Conservation (phyloP, 2,888 invertebrate species). For the Hymenopus coronatus region DNA sequence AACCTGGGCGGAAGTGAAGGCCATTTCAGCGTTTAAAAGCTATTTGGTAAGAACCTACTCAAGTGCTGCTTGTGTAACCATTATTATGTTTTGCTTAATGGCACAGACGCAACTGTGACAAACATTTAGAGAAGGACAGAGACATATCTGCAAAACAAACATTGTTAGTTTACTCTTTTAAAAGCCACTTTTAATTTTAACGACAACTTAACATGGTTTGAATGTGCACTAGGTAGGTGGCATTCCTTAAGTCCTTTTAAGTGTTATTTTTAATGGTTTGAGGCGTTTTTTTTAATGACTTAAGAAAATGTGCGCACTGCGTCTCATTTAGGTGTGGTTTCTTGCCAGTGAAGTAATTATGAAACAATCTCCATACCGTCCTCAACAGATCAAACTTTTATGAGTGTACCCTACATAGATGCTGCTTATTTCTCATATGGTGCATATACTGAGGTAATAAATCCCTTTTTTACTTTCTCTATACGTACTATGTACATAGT, state of each 20-base stretch:
- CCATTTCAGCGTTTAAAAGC: conserved; percentile 32
- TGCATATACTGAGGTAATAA: too few species aligned
- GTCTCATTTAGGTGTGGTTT: background rate
- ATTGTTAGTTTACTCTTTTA: background rate
- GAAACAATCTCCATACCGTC: too few species aligned
- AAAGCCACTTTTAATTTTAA: background rate
- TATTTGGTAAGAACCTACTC: background rate
- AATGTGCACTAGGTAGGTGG: background rate
- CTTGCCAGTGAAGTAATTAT: background rate
- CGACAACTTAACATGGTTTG: background rate
- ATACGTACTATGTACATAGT: too few species aligned
- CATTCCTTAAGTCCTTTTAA: background rate
- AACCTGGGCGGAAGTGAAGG: background rate
- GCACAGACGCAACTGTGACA: background rate
- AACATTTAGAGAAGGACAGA: background rate
- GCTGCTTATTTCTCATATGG: too few species aligned
- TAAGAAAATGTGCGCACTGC: background rate
- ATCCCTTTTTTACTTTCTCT: too few species aligned
- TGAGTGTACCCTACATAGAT: too few species aligned
- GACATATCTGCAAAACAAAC: background rate
- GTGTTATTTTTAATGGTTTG: background rate
- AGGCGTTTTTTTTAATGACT: background rate
- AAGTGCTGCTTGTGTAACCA: background rate
- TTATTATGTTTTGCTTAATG: background rate
- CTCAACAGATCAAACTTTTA: too few species aligned